Evolutionary conservation across 2,113 vertebrate species (phyloP).

Genomic region (Casuarius casuarius): DNA sequence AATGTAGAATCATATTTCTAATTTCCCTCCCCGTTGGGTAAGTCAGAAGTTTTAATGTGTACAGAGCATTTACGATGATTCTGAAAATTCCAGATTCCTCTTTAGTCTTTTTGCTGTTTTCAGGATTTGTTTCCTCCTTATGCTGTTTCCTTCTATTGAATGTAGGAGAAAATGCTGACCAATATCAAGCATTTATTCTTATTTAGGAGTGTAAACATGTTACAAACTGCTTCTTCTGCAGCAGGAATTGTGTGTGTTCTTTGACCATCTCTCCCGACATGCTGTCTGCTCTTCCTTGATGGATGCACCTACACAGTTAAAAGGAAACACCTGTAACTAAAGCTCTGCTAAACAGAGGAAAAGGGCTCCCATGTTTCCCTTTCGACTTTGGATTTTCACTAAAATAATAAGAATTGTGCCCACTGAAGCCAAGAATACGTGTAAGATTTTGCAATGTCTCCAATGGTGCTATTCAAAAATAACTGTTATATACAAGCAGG

Average conservation of each 20-base stretch:
- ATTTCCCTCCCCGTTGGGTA: background rate
- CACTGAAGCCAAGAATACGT: background rate
- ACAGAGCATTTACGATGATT: background rate
- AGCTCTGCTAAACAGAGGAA: background rate
- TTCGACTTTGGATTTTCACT: background rate
- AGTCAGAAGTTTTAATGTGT: background rate
- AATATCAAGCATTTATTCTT: background rate
- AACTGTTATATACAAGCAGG: background rate
- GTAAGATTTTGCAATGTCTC: background rate
- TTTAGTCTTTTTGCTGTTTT: background rate
- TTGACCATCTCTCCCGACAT: background rate
- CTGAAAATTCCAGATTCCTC: background rate
- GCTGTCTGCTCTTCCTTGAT: background rate
- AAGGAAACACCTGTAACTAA: background rate
- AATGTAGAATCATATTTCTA: background rate
- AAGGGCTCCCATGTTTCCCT: background rate
- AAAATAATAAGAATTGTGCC: background rate
- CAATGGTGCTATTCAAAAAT: background rate
- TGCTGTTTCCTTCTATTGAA: background rate
- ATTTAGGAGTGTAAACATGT: background rate
- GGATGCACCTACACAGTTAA: background rate
- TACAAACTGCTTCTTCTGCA: background rate
- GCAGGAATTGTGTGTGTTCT: background rate
- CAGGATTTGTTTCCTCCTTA: background rate
- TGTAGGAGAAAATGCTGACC: background rate